Conservation (phyloP, 2,113 vertebrate genomes). For the Zosterops hypoxanthus region DNA sequence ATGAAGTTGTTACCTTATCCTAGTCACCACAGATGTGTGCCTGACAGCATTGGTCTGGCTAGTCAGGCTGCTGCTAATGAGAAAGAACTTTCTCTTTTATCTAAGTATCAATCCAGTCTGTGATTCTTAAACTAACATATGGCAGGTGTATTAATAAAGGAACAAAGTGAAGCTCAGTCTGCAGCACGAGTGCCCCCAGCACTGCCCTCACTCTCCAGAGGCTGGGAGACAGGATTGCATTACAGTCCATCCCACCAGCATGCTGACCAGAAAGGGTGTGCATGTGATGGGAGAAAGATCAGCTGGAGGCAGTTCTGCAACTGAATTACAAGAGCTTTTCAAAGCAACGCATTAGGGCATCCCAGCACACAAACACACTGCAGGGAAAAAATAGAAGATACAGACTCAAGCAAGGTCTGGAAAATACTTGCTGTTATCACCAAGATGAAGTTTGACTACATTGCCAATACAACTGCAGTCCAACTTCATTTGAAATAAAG, state of each 20-base stretch:
- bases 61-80: neutral
- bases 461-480: neutral
- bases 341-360: neutral
- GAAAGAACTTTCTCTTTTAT: neutral
- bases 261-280: neutral
- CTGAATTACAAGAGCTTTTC: neutral
- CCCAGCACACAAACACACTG: neutral
- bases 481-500: neutral
- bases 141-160: neutral
- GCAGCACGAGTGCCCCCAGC: neutral
- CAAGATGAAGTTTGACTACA: neutral
- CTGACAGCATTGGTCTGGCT: neutral
- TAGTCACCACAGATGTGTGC: fast-evolving
- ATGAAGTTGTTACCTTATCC: neutral
- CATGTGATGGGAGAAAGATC: fast-evolving
- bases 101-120: neutral
- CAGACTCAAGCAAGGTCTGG: fast-evolving
- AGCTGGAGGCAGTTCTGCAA: neutral
- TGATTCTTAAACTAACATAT: neutral
- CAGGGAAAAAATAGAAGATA: neutral
- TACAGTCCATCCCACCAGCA: neutral
- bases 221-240: neutral
- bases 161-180: neutral
- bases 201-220: neutral
- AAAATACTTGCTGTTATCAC: neutral